These are phyloP conservation scores for Propithecus perrieri DNA, from an alignment of 2,797 vertebrate genomes.

Conservation along the genomic window DNA sequence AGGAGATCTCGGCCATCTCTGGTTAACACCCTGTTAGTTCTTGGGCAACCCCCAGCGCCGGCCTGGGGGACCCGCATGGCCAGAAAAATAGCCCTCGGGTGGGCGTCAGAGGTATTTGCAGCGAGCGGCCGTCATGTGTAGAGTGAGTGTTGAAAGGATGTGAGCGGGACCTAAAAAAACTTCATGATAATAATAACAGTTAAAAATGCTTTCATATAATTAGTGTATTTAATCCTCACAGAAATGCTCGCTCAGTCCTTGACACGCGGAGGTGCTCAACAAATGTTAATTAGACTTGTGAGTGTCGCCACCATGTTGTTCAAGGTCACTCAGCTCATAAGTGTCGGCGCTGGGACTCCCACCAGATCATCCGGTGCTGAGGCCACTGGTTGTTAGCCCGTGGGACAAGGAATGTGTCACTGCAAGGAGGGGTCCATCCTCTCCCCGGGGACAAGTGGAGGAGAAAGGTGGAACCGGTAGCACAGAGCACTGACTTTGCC, in stretches of 20 bases:
- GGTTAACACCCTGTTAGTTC: background rate
- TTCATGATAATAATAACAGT: background rate
- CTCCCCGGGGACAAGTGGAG: background rate
- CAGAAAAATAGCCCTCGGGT: background rate
- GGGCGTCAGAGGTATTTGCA: background rate
- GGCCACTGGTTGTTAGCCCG: constrained; percentile 9
- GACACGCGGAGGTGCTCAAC: constrained; percentile 53
- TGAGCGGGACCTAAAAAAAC: background rate
- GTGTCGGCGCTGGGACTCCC: background rate
- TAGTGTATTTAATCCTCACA: constrained; percentile 23
- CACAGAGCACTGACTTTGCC: background rate
- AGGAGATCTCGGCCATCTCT: background rate
- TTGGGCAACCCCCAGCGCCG: background rate
- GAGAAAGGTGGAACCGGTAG: background rate
- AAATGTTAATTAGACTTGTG: constrained; percentile 73
- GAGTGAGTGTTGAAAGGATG: background rate
- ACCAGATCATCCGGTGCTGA: constrained; percentile 5
- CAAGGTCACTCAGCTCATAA: constrained; percentile 39
- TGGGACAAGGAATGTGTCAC: constrained; percentile 34
- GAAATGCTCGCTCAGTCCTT: constrained; percentile 8
- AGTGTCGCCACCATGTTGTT: background rate
- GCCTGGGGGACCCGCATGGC: background rate
- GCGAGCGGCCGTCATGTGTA: background rate
- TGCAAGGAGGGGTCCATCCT: background rate
- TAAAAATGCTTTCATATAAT: constrained; percentile 51